Conservation (phyloP, 2,888 invertebrate species). For the Trichopoda pennipes region DNA sequence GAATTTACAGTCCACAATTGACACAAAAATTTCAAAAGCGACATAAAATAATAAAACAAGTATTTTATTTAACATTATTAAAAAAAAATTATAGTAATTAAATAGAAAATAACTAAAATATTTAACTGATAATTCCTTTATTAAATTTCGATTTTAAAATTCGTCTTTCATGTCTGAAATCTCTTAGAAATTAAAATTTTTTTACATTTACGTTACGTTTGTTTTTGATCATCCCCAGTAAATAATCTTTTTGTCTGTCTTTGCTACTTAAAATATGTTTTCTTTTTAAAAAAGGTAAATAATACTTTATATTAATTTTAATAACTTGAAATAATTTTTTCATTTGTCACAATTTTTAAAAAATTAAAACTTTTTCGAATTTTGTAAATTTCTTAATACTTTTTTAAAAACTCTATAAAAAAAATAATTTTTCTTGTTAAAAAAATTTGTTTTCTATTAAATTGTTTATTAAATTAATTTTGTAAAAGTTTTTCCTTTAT, state of each 20-base stretch:
- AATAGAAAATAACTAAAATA: not conserved
- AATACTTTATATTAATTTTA: constrained; percentile 16
- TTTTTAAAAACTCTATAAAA: not conserved
- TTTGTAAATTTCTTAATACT: not conserved
- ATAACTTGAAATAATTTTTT: constrained; percentile 3
- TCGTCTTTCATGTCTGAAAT: not conserved
- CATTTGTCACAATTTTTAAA: not conserved
- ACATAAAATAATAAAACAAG: not conserved
- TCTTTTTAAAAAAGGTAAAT: constrained; percentile 48
- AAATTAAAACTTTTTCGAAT: not conserved
- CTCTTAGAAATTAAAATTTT: not conserved
- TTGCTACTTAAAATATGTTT: constrained; percentile 48
- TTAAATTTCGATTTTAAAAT: not conserved
- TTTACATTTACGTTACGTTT: not conserved
- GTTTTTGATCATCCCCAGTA: constrained; percentile 29
- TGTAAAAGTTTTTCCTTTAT: not conserved
- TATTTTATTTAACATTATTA: no score
- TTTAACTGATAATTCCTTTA: constrained; percentile 24
- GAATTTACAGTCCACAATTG: constrained; percentile 3
- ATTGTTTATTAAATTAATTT: not conserved
- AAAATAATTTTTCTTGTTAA: no score
- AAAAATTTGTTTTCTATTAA: no score
- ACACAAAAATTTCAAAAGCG: not conserved
- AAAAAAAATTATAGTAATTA: no score
- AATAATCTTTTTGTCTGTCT: constrained; percentile 52